These are phyloP conservation scores for Enteromius paludinosus DNA, from an alignment of 2,797 vertebrate species.

Conservation along the genomic window DNA sequence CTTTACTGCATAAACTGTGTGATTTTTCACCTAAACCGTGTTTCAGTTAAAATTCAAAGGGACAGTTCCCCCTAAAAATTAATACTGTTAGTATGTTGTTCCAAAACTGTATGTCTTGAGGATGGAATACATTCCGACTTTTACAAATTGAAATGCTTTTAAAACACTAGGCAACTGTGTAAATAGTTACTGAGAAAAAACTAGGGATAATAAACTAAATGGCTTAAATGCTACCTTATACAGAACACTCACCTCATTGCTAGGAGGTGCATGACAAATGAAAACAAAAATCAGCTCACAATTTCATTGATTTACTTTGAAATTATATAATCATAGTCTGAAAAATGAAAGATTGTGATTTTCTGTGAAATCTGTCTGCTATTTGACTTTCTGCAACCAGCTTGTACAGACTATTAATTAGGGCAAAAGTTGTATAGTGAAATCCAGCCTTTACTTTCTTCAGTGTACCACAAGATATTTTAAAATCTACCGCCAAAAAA, in stretches of 20 bases:
- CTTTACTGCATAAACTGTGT: neutral
- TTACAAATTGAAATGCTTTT: neutral
- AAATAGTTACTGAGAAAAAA: neutral
- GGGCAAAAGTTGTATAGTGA: neutral
- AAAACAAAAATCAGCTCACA: neutral
- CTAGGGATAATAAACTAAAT: neutral
- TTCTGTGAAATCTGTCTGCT: neutral
- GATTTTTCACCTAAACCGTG: slow-evolving; percentile 3
- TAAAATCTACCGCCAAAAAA: neutral
- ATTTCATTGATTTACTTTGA: neutral
- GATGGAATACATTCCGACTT: neutral
- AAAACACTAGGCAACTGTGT: neutral
- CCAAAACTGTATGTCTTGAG: neutral
- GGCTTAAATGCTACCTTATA: neutral
- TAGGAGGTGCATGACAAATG: neutral
- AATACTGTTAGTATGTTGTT: neutral
- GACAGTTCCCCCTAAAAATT: neutral
- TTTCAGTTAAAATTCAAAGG: neutral
- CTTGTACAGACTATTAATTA: neutral
- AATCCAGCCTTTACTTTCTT: neutral
- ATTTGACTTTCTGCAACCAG: neutral
- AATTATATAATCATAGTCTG: neutral
- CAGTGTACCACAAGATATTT: neutral
- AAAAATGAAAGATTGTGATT: neutral
- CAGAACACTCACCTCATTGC: neutral